phyloP scores from a whole-genome alignment of 2,113 vertebrate species.

The Hyperoodon ampullatus region DNA sequence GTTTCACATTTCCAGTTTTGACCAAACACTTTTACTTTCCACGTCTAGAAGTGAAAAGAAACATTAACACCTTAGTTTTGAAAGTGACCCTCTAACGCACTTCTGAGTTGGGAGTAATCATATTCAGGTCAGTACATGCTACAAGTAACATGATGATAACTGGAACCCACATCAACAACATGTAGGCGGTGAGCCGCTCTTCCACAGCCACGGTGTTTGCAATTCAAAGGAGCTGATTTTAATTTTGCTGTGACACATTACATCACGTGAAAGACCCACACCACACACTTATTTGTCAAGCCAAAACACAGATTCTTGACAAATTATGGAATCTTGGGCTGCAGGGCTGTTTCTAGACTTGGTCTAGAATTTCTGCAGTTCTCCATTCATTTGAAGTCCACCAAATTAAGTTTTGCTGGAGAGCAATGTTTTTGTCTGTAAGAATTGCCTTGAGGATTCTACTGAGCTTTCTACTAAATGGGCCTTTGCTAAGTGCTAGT shows the following conservation, averaged over 20 bases:
- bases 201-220: neutral
- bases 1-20: neutral
- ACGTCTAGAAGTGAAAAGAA: neutral
- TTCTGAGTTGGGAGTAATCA: neutral
- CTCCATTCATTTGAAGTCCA: neutral
- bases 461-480: neutral
- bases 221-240: neutral
- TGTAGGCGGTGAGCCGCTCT: neutral
- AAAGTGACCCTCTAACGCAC: neutral
- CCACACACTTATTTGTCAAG: neutral
- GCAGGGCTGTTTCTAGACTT: neutral
- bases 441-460: constrained; percentile 4
- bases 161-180: neutral
- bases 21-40: neutral
- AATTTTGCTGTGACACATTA: neutral
- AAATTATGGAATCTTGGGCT: neutral
- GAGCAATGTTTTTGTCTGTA: neutral
- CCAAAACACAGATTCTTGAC: neutral
- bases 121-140: neutral
- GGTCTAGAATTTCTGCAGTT: neutral
- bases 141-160: neutral
- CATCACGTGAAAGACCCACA: neutral
- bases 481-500: neutral
- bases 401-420: neutral
- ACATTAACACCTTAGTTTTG: neutral